A percentile compares a stretch with the other conserved stretches of the same genome.
Conservation (phyloP, 2,888 invertebrate species). For the Apodemia duryi region DNA sequence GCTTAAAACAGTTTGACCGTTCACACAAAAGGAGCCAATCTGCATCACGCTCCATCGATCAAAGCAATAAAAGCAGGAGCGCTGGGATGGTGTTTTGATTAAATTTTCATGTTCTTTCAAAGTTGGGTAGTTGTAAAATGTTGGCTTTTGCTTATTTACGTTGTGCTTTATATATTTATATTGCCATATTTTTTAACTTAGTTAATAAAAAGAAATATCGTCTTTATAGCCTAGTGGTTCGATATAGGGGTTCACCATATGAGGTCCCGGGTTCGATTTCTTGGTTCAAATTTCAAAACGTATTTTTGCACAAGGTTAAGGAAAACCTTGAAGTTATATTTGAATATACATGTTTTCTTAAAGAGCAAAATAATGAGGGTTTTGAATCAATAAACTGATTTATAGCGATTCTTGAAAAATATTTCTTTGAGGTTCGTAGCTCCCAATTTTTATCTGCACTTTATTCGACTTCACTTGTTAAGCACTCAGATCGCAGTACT, state of each 20-base stretch:
- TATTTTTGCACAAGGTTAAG: no score
- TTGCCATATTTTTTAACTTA: no score
- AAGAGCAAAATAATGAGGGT: no score
- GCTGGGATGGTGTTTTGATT: constrained; percentile 45
- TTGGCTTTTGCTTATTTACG: constrained; percentile 14
- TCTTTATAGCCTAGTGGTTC: neutral
- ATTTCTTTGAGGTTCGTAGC: no score
- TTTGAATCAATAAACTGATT: no score
- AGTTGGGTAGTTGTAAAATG: constrained; percentile 19
- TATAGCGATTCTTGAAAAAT: no score
- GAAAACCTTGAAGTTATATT: no score
- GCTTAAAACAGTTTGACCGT: constrained; percentile 33
- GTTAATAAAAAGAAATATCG: neutral
- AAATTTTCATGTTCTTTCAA: constrained; percentile 43
- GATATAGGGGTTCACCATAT: neutral
- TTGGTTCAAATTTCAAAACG: neutral
- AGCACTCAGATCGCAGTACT: no score
- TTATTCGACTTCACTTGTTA: no score
- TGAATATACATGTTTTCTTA: no score
- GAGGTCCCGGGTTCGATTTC: neutral
- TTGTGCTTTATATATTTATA: neutral
- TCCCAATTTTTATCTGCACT: no score
- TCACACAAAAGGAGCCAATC: constrained; percentile 40
- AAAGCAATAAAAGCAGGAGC: constrained; percentile 43
- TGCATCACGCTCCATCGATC: constrained; percentile 42